Evolutionary conservation across 2,888 invertebrate species (phyloP), one percentile per base, ranked within the genome.

Genomic region (Clitarchus hookeri): DNA sequence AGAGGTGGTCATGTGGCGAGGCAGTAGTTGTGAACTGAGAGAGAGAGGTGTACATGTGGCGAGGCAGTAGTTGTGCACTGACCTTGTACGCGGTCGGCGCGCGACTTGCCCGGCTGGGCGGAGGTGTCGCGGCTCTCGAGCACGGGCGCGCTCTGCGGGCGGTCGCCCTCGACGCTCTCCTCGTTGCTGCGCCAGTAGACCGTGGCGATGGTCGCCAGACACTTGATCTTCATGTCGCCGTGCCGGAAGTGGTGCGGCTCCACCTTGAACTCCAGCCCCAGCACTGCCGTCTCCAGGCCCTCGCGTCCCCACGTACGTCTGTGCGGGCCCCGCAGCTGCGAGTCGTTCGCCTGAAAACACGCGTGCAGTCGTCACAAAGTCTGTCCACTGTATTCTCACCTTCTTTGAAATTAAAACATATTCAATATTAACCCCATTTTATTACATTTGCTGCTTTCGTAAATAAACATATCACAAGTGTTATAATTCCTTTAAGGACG

Each of bases 111-210:
- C 23, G 88, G 89, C 48, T 48, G 48, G 27, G 89, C 86, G 54
- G 88, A 89, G 6, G 91, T 91, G 89, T 96, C 96, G 87, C 96
- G 93, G 88, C 96, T 96, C 91, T 96, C 96, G 89, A 95, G 92
- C 84, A 95, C 95, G 88, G 96, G 95, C 85, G 95, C 95, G 90
- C 95, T 95, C 90, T 90, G 90, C 90, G 94, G 94, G 89, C 95
- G 94, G 89, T 95, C 95, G 65, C 96, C 96, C 91, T 96, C 96
- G 85, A 97, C 96, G 90, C 96, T 97, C 91, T 97, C 96, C 91
- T 97, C 97, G 92, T 97, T 97, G 91, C 96, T 96, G 89, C 96
- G 94, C 95, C 96, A 96, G 92, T 97, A 97, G 83, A 97, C 95
- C 77, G 96, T 96, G 86, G 96, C 96, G 91, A 97, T 97, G 89